Evolutionary conservation across 2,797 vertebrate genomes (phyloP).

Genomic region (Enteromius viviparus): DNA sequence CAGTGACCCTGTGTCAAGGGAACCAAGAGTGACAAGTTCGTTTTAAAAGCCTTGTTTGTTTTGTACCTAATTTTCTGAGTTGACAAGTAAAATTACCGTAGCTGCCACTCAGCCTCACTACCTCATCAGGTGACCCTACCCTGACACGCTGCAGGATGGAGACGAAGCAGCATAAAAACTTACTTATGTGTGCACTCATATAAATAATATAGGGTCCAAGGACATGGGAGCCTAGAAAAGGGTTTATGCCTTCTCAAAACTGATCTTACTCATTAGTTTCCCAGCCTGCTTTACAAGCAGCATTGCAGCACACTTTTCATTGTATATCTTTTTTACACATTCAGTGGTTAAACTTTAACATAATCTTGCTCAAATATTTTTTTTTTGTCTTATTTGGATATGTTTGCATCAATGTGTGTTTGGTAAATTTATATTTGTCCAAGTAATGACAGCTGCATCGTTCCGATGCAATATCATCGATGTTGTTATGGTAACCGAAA

Average conservation of each 20-base stretch:
- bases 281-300: not conserved
- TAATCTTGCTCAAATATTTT: not conserved
- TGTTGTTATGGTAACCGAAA: not conserved
- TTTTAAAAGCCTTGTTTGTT: conserved; percentile 85
- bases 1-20: conserved; percentile 72
- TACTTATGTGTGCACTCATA: not conserved
- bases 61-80: conserved; percentile 84
- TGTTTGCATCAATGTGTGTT: not conserved
- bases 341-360: not conserved
- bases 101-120: conserved; percentile 79
- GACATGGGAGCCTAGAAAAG: not conserved
- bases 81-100: conserved; percentile 84
- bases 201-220: not conserved
- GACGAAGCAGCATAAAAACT: not conserved
- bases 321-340: not conserved
- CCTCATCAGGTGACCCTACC: conserved; percentile 49
- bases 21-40: conserved; percentile 86
- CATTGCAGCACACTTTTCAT: not conserved
- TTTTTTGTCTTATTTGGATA: not conserved
- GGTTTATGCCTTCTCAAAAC: not conserved
- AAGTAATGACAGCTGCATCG: no score
- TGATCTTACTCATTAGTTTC: conserved; percentile 7
- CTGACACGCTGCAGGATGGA: conserved; percentile 24
- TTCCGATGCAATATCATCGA: not conserved
- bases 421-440: not conserved